phyloP scores from a whole-genome alignment of 2,888 invertebrate genomes.

The Argynnis bischoffii region DNA sequence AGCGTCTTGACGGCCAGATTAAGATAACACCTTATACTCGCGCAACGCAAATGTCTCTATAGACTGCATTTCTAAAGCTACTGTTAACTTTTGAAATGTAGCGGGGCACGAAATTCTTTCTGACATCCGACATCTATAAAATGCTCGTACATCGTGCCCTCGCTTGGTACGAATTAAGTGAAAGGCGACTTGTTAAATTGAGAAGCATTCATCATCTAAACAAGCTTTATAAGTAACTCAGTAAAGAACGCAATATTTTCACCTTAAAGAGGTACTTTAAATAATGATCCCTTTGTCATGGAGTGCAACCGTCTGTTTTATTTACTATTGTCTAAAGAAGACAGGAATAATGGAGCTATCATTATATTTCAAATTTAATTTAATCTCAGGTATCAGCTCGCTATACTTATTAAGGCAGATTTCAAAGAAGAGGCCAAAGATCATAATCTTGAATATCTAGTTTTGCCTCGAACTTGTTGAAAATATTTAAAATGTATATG shows the following conservation, averaged over 20 bases:
- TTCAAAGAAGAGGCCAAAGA: too few species aligned
- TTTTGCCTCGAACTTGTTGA: too few species aligned
- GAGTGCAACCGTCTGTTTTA: conserved; percentile 23
- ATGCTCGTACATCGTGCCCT: conserved; percentile 11
- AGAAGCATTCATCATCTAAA: conserved; percentile 34
- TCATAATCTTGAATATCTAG: too few species aligned
- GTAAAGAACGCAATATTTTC: conserved; percentile 34
- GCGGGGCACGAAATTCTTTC: conserved; percentile 33
- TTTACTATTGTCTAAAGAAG: conserved; percentile 20
- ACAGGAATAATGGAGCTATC: conserved; percentile 4
- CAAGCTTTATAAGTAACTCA: conserved; percentile 31
- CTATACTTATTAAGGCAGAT: too few species aligned
- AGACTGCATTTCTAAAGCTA: conserved; percentile 36
- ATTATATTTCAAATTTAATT: conserved; percentile 17
- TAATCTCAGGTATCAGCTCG: conserved; percentile 2
- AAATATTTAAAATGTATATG: too few species aligned
- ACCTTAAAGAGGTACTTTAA: conserved; percentile 29
- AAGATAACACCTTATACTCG: conserved; percentile 62
- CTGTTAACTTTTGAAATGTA: conserved; percentile 38
- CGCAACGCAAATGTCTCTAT: conserved; percentile 44
- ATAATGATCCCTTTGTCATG: conserved; percentile 32
- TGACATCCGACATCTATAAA: conserved; percentile 23
- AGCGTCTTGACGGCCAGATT: conserved; percentile 63
- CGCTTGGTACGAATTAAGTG: conserved; percentile 24
- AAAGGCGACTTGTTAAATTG: conserved; percentile 36